Base-by-base conservation (phyloP, 2,113 vertebrate genomes). In the Calyptommatus sinebrachiatus region DNA sequence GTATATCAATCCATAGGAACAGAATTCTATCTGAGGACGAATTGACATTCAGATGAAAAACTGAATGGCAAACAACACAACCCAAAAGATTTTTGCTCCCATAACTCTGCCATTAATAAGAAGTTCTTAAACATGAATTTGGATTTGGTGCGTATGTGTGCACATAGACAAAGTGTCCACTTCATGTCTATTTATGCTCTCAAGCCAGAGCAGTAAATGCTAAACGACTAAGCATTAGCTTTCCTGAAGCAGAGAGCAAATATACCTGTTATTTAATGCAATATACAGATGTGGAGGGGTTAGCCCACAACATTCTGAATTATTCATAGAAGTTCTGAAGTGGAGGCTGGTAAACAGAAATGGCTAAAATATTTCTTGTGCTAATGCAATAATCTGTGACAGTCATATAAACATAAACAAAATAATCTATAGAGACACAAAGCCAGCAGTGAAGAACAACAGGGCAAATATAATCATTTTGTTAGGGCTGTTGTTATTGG, bases 341-440 rank as follows among this genome's bases (percentile, higher is more conserved):
- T 16, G 77, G 82, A 78, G 16, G 11, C 75, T 85, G 76, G 75
- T 69, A 77, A 72, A 84, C 80, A 85, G 50, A 84, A 84, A 87
- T 0, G 60, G 73, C 75, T 86, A 85, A 89, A 90, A 77, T 48
- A 18, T 72, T 85, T 77, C 66, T 80, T 88, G 57, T 0, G 1
- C 78, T 79, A 60, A 35, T 79, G n/a, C 71, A 85, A 86, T 90
- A 86, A 88, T 83, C 87, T 81, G 35, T 76, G 87, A 84, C 86
- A 89, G 84, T 91, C 90, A 89, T 77, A 88, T 79, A 0, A 0
- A 79, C 66, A 83, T 76, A 83, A 86, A 85, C 78, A 89, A 88
- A 89, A 86, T 68, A 81, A 76, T 85, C 83, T 82, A 78, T 26
- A 8, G 41, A 48, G 28, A 11, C 16, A 35, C 12, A 77, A 66